Evolutionary conservation across 2,797 vertebrate species (phyloP).

Genomic region (Sphaeramia orbicularis): DNA sequence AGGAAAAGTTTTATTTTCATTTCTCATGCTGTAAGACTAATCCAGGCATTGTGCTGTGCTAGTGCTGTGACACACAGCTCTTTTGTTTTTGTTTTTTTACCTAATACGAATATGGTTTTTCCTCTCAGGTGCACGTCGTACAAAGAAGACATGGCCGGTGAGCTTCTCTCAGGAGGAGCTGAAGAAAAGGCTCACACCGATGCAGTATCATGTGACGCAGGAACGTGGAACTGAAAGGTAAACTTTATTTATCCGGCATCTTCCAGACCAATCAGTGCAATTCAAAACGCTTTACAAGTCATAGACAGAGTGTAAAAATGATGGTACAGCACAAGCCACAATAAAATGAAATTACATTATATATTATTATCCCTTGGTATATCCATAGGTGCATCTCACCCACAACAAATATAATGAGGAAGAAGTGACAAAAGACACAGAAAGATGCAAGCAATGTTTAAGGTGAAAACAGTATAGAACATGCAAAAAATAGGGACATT

Average conservation of each 20-base stretch:
- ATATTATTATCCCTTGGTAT: no score
- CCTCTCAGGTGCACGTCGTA: conserved; percentile 88
- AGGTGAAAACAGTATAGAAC: no score
- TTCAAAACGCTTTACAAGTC: no score
- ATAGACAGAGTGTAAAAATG: neutral
- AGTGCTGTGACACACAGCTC: neutral
- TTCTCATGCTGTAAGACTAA: neutral
- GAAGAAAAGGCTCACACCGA: conserved; percentile 91
- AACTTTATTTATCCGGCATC: neutral
- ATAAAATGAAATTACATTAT: no score
- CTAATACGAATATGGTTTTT: neutral
- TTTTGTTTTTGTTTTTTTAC: neutral
- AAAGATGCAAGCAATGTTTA: no score
- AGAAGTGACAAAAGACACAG: no score
- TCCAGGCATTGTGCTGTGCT: no score
- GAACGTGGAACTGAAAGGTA: conserved; percentile 97
- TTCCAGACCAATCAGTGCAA: neutral
- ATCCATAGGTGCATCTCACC: no score
- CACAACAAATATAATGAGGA: no score
- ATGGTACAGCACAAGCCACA: neutral
- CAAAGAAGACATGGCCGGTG: conserved; percentile 93
- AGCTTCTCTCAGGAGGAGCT: conserved; percentile 92
- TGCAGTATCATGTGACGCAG: conserved; percentile 96
- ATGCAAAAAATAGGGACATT: no score
- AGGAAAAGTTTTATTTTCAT: neutral